Evolutionary conservation across 2,113 vertebrate species (phyloP), one percentile per base, ranked within the genome.

Genomic region (Psilopsiagon aurifrons): DNA sequence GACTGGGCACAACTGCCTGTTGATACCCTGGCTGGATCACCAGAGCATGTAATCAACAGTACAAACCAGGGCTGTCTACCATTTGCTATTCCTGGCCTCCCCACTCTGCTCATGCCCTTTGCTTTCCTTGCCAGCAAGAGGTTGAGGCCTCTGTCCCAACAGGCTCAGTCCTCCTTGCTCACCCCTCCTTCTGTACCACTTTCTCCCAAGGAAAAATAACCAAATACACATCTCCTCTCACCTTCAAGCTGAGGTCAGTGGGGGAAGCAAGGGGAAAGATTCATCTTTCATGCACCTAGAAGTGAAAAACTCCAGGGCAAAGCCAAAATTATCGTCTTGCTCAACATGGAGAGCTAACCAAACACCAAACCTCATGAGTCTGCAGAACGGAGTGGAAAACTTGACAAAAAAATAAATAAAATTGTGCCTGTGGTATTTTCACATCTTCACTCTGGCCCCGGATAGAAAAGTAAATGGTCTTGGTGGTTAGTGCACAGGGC

Each of bases 341-440:
- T 85, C 69, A 54, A 37, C 4, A 35, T 11, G 31, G 62, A 92
- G 67, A 91, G 54, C 86, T 59, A 63, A 93, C 95, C 91, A 95
- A 92, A 95, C 52, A 93, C 95, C 91, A 95, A 94, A 95, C 52
- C 33, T 77, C 88, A 90, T 96, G 95, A 96, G 74, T 89, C 86
- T 96, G 95, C 94, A 96, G 51, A 97, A 89, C 10, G 5, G 24
- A 76, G 77, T 71, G 92, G 90, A 95, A 96, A 96, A 84, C 28
- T 24, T 44, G 47, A 10, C 39, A 60, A 49, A 69, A 69, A 88
- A 70, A 57, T 13, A 25, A n/a, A 79, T 57, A 17, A 85, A 60
- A 69, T 80, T 83, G 77, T 88, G 47, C 92, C 74, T 95, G 92
- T 94, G 92, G 92, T 93, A 87, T 97, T 96, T 96, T 95, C 77